Conservation (phyloP, 2,797 vertebrate species). For the Typhlichthys subterraneus region DNA sequence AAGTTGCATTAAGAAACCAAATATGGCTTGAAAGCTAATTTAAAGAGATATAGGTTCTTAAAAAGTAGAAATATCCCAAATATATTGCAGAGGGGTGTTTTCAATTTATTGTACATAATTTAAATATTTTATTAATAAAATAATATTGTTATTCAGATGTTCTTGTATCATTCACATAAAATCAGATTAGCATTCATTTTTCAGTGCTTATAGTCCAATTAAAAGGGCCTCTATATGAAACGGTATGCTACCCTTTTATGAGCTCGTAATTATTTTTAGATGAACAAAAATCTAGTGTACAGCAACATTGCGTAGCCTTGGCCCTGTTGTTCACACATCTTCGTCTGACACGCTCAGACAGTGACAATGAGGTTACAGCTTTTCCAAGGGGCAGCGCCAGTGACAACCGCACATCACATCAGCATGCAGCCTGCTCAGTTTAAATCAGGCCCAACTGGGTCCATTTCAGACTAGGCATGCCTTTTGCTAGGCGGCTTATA, state of each 20-base stretch:
- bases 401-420: constrained; percentile 38
- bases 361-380: constrained; percentile 67
- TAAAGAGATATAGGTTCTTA: too few species aligned
- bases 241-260: not conserved
- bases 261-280: not conserved
- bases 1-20: too few species aligned
- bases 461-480: constrained; percentile 35
- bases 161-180: too few species aligned
- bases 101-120: too few species aligned
- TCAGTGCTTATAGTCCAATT: not conserved
- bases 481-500: constrained; percentile 49
- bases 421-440: constrained; percentile 42
- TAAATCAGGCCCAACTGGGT: constrained; percentile 48
- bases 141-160: too few species aligned
- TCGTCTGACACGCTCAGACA: constrained; percentile 26
- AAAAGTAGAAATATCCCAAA: too few species aligned
- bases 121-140: too few species aligned
- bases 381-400: constrained; percentile 40
- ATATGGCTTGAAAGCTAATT: too few species aligned
- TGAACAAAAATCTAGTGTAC: constrained; percentile 1
- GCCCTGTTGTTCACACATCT: constrained; percentile 33
- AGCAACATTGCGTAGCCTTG: constrained; percentile 17
- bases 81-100: too few species aligned
- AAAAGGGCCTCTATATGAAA: not conserved
- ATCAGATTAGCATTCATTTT: too few species aligned